Evolutionary conservation across 2,113 vertebrate genomes (phyloP).

Genomic region (Pelecanoides urinatrix): DNA sequence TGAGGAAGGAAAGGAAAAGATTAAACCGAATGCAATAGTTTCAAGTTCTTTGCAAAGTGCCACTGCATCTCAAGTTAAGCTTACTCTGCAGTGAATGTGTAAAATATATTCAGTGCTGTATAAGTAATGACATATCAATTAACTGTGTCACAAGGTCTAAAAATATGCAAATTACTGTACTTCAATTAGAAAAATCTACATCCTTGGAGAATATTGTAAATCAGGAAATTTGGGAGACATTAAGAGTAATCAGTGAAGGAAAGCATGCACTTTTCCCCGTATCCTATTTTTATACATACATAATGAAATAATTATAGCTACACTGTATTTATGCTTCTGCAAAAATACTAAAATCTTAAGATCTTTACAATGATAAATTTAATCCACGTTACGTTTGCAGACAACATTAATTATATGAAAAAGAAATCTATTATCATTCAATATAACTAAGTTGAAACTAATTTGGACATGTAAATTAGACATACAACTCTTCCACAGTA

Average conservation of each 20-base stretch:
- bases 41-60: slow-evolving; percentile 62
- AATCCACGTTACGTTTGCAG: slow-evolving; percentile 79
- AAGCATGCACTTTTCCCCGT: slow-evolving; percentile 78
- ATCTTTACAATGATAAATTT: slow-evolving; percentile 85
- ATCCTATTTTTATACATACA: slow-evolving; percentile 85
- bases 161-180: slow-evolving; percentile 86
- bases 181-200: slow-evolving; percentile 87
- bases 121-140: slow-evolving; percentile 85
- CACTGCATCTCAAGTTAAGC: slow-evolving; percentile 61
- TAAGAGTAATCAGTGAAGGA: slow-evolving; percentile 86
- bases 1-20: slow-evolving; percentile 46
- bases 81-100: slow-evolving; percentile 64
- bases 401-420: slow-evolving; percentile 85
- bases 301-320: slow-evolving; percentile 87
- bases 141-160: slow-evolving; percentile 84
- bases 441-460: slow-evolving; percentile 83
- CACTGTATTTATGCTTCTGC: slow-evolving; percentile 78
- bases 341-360: slow-evolving; percentile 84
- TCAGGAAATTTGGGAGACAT: slow-evolving; percentile 87
- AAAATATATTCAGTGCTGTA: slow-evolving; percentile 77
- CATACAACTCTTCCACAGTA: slow-evolving; percentile 60
- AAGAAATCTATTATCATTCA: slow-evolving; percentile 82
- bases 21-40: slow-evolving; percentile 38
- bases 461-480: slow-evolving; percentile 86
- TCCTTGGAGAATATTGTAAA: slow-evolving; percentile 86